Evolutionary conservation across 1,140 invertebrate species (phyloP), one percentile per base, ranked within the genome.

Genomic region (Musca vetustissima): DNA sequence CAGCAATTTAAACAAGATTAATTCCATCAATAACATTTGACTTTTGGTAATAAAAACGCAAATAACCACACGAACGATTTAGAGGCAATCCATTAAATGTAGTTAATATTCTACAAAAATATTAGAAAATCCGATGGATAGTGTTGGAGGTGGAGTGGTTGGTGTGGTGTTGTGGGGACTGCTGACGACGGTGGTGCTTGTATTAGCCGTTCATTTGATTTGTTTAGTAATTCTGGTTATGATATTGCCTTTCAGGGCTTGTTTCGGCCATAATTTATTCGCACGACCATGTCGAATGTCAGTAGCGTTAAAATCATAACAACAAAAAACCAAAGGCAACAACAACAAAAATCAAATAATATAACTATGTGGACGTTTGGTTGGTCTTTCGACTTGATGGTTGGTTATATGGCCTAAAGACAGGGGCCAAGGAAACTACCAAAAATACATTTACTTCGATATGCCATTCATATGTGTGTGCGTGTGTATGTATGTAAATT

Each of bases 221-320:
- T n/a, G n/a, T 43, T 43, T 13, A 43, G 36, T 43, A 43, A 43
- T 43, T 43, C 36, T 43, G 36, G 36, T 43, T 43, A 43, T 43
- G 36, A 43, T 7, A 43, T 13, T 43, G 36, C 36, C 36, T 43
- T 57, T 28, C 15, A 61, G 57, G 28, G 28, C n/a, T 61, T 43
- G 32, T 61, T 61, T 36, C 36, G 14, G 19, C 19, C 9, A 61
- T 36, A 55, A 55, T 24, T 21, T 15, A 24, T 55, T 24, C 21
- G 14, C 53, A 55, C 53, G 24, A 55, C 53, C 53, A 55, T 55
- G 57, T 61, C 57, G 57, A 61, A 61, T 61, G 57, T 61, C 57
- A 61, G 57, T 36, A 61, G 57, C 57, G 57, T 61, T 61, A 43
- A 43, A 61, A 61, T 19, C 19, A 17, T 36, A 43, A 61, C 28